These are phyloP conservation scores for Siphamia tubifer DNA, from an alignment of 2,113 vertebrate genomes.

Conservation along the genomic window DNA sequence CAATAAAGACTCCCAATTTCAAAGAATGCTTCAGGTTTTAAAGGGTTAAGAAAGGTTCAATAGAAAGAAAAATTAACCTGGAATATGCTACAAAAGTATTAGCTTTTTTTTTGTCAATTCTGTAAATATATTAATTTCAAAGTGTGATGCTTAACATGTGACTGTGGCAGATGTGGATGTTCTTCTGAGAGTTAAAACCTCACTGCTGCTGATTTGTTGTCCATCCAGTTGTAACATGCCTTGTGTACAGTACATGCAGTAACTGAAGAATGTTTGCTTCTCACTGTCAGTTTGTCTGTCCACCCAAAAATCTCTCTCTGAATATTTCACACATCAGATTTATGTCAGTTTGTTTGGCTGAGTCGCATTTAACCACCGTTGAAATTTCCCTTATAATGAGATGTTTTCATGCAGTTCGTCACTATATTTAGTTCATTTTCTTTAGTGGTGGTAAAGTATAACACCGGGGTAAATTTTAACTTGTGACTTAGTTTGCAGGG, in stretches of 20 bases:
- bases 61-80: too few species aligned
- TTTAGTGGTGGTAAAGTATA: conserved; percentile 18
- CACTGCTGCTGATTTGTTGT: neutral
- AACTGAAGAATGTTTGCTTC: neutral
- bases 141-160: neutral
- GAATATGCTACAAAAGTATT: too few species aligned
- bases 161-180: neutral
- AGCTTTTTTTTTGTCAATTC: too few species aligned
- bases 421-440: conserved; percentile 45
- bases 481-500: conserved; percentile 1
- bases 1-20: too few species aligned
- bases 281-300: conserved; percentile 1
- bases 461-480: conserved; percentile 41
- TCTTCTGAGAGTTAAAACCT: neutral
- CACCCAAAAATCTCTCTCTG: neutral
- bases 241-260: neutral
- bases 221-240: conserved; percentile 16
- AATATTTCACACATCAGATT: conserved; percentile 34
- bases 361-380: neutral
- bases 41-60: too few species aligned
- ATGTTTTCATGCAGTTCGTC: conserved; percentile 17
- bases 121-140: neutral
- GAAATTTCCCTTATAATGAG: conserved; percentile 44
- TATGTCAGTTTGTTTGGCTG: neutral
- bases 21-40: too few species aligned